Percentiles rank a stretch among this genome's conserved stretches.
These are phyloP conservation scores for Koerneria pararmatus DNA, from an alignment of 2,888 invertebrate genomes.

Conservation along the genomic window DNA sequence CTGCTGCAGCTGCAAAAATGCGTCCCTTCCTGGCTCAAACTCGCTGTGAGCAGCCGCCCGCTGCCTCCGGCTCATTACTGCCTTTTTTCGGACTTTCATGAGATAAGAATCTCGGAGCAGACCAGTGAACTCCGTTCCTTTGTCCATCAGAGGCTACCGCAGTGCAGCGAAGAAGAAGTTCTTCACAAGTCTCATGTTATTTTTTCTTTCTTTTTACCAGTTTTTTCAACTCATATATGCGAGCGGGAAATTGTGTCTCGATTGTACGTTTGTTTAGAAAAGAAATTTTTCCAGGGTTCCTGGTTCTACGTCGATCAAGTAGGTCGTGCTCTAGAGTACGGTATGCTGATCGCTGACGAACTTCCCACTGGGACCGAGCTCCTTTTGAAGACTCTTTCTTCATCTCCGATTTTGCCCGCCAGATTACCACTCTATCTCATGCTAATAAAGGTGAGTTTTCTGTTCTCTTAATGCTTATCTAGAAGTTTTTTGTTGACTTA, in stretches of 20 bases:
- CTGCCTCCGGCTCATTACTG: constrained; percentile 15
- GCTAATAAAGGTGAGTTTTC: constrained; percentile 25
- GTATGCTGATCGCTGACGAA: constrained; percentile 19
- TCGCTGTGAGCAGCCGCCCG: constrained; percentile 30
- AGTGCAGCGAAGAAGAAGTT: constrained; percentile 29
- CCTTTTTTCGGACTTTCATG: constrained; percentile 23
- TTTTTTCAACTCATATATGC: neutral
- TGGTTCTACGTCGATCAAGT: constrained; percentile 44
- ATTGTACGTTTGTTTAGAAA: neutral
- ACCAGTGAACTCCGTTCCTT: constrained; percentile 33
- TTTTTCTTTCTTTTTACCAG: neutral
- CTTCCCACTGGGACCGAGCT: constrained; percentile 16
- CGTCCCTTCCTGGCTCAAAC: constrained; percentile 36
- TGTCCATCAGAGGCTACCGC: constrained; percentile 32
- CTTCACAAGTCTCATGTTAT: constrained; percentile 28
- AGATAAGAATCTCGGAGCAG: constrained; percentile 26
- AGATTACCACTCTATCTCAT: constrained; percentile 32
- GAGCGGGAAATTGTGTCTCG: neutral
- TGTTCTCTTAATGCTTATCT: neutral
- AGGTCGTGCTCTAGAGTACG: constrained; percentile 29
- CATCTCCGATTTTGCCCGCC: constrained; percentile 25
- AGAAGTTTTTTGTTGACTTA: neutral
- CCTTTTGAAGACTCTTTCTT: constrained; percentile 8
- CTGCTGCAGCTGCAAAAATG: constrained; percentile 23
- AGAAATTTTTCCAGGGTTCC: constrained; percentile 26